phyloP scores from a whole-genome alignment of 2,888 invertebrate genomes.

The Dorcus hopei region DNA sequence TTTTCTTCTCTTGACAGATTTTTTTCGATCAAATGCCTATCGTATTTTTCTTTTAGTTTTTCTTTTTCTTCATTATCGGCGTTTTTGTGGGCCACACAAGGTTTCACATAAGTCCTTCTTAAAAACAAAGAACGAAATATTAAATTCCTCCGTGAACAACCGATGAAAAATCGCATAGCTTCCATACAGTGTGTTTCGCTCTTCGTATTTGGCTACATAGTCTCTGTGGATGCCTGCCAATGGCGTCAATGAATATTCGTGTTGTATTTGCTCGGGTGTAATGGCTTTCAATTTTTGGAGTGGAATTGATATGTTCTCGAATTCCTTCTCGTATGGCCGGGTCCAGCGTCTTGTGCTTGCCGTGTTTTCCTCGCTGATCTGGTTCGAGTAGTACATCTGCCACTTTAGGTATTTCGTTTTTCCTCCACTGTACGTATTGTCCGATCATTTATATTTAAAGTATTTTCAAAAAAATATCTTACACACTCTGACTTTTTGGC shows the following conservation, averaged over 20 bases:
- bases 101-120: conserved; percentile 34
- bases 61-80: conserved; percentile 27
- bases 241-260: conserved; percentile 22
- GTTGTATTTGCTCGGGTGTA: conserved; percentile 19
- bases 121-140: no score
- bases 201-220: conserved; percentile 18
- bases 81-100: conserved; percentile 28
- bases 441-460: not conserved
- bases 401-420: not conserved
- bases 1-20: conserved; percentile 27
- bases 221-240: conserved; percentile 20
- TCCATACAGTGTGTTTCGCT: conserved; percentile 4
- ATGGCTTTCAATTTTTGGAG: conserved; percentile 23
- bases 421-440: not conserved
- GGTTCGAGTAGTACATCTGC: not conserved
- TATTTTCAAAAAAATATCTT: not conserved
- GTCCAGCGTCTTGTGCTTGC: conserved; percentile 12
- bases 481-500: not conserved
- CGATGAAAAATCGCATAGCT: no score
- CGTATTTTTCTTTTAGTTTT: conserved; percentile 24
- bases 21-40: conserved; percentile 18
- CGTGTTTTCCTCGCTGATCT: not conserved
- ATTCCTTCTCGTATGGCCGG: conserved; percentile 9
- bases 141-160: no score
- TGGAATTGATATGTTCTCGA: conserved; percentile 8